Percentiles rank a stretch among this genome's conserved stretches.
These are phyloP conservation scores for Capitulum mitella DNA, from an alignment of 2,888 invertebrate genomes.

Conservation along the genomic window DNA sequence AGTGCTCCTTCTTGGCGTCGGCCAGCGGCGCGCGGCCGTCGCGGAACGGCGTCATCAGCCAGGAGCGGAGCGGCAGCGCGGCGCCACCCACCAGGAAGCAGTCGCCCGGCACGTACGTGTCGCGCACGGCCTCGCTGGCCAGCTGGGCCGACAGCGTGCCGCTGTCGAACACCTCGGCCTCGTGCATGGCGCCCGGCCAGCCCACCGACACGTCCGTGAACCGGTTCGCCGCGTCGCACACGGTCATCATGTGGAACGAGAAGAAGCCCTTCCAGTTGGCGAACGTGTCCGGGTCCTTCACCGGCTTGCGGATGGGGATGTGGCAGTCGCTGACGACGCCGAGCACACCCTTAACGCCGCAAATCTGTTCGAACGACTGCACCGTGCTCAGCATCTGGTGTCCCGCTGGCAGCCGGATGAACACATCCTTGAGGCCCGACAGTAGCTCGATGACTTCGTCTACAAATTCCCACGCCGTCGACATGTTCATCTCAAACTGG, in stretches of 20 bases:
- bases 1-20: background rate
- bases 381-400: background rate
- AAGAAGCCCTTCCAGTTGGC: background rate
- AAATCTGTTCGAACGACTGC: background rate
- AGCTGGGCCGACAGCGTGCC: background rate
- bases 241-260: background rate
- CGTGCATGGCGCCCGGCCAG: constrained; percentile 2
- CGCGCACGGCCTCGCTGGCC: background rate
- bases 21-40: background rate
- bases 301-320: background rate
- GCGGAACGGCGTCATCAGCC: constrained; percentile 19
- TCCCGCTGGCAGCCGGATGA: background rate
- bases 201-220: background rate
- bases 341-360: constrained; percentile 5
- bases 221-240: background rate
- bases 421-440: background rate
- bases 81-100: background rate
- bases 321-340: constrained; percentile 10
- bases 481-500: background rate
- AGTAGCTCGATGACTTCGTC: background rate
- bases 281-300: background rate
- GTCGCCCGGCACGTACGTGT: background rate
- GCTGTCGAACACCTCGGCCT: background rate
- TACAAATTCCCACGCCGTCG: background rate
- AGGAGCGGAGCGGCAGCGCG: background rate